These are phyloP conservation scores for Eciton burchellii DNA, from an alignment of 1,140 invertebrate species.

Conservation along the genomic window DNA sequence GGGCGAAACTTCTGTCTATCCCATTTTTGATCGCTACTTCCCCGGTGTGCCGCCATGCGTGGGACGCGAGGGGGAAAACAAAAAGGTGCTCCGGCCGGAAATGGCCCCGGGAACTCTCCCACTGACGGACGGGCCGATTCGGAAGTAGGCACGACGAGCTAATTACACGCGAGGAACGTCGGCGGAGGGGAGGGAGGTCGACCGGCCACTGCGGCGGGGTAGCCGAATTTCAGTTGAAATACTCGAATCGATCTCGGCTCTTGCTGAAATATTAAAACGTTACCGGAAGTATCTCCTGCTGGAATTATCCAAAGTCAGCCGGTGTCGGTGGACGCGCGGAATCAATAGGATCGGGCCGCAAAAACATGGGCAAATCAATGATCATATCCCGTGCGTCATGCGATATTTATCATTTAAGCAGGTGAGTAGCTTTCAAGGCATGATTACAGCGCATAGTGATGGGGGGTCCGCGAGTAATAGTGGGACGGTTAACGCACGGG, in stretches of 20 bases:
- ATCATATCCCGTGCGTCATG: conserved; percentile 75
- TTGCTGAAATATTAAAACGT: too few species aligned
- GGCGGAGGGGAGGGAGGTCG: conserved; percentile 73
- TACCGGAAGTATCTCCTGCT: too few species aligned
- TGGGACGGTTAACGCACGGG: conserved; percentile 55
- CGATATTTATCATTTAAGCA: conserved; percentile 77
- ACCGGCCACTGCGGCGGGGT: too few species aligned
- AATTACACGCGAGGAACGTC: conserved; percentile 80
- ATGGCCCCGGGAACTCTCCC: conserved; percentile 80
- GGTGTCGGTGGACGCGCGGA: not conserved
- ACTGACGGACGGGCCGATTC: conserved; percentile 76
- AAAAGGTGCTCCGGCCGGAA: conserved; percentile 82
- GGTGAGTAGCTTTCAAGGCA: conserved; percentile 72
- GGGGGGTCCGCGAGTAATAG: conserved; percentile 62
- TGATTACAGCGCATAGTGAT: conserved; percentile 70
- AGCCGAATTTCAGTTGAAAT: too few species aligned
- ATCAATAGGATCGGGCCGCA: conserved; percentile 38
- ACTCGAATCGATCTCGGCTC: too few species aligned
- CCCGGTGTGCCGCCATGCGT: conserved; percentile 80
- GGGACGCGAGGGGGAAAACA: conserved; percentile 70
- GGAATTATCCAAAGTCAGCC: not conserved
- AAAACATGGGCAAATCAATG: conserved; percentile 68
- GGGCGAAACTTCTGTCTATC: conserved; percentile 69
- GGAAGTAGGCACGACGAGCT: conserved; percentile 80
- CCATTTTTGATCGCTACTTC: conserved; percentile 76